These are phyloP conservation scores for Celastrina argiolus DNA, from an alignment of 2,888 invertebrate species.

Conservation along the genomic window DNA sequence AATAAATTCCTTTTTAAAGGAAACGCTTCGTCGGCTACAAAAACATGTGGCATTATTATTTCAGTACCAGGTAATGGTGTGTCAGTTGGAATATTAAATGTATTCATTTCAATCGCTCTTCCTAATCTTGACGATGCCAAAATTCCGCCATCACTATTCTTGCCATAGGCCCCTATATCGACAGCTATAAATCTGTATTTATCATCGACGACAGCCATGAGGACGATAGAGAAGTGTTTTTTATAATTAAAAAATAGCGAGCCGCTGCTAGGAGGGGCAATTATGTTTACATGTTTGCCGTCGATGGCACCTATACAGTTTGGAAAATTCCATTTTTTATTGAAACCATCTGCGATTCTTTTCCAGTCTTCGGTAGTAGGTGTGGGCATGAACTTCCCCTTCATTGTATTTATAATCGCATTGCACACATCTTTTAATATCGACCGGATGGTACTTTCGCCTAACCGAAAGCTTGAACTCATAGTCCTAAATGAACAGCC, in stretches of 20 bases:
- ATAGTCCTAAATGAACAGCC: constrained; percentile 10
- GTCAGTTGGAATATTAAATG: constrained; percentile 17
- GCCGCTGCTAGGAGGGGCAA: constrained; percentile 30
- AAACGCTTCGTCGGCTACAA: constrained; percentile 32
- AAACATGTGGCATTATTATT: constrained; percentile 28
- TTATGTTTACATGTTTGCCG: constrained; percentile 34
- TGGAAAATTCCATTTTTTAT: constrained; percentile 32
- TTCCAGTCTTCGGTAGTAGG: constrained; percentile 30
- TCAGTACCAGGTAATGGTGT: constrained; percentile 25
- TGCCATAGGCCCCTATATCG: constrained; percentile 31
- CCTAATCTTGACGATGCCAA: constrained; percentile 25
- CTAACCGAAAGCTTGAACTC: constrained; percentile 10
- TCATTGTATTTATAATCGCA: constrained; percentile 10
- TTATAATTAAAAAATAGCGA: constrained; percentile 33
- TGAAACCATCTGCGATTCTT: constrained; percentile 28
- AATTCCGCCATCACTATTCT: constrained; percentile 30
- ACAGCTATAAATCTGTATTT: constrained; percentile 30
- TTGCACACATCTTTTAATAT: constrained; percentile 10
- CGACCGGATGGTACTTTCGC: constrained; percentile 10
- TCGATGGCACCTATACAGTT: constrained; percentile 34
- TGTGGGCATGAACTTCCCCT: constrained; percentile 25
- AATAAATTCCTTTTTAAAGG: constrained; percentile 29
- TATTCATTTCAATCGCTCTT: constrained; percentile 10
- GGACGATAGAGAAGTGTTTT: constrained; percentile 31
- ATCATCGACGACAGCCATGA: constrained; percentile 31